A percentile compares a stretch with the other conserved stretches of the same genome.
These are phyloP conservation scores for Drosophila heteroneura DNA, from an alignment of 2,888 invertebrate species.

Conservation along the genomic window DNA sequence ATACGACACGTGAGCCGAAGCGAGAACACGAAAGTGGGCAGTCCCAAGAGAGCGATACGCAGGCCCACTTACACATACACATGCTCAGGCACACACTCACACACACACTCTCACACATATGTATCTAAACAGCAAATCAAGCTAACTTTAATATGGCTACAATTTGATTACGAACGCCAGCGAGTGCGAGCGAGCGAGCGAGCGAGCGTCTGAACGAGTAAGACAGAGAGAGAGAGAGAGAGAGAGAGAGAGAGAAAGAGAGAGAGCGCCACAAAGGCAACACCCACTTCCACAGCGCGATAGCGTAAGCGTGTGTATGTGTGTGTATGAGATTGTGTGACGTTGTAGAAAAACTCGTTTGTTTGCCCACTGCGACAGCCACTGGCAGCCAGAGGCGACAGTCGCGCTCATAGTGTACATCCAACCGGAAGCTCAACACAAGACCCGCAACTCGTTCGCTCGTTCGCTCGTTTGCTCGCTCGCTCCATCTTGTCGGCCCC, in stretches of 20 bases:
- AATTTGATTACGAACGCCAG: conserved; percentile 61
- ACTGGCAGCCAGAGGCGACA: conserved; percentile 54
- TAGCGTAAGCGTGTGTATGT: conserved; percentile 36
- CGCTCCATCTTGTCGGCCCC: conserved; percentile 42
- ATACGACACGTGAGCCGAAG: conserved; percentile 61
- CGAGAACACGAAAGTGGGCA: conserved; percentile 73
- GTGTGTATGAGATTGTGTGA: conserved; percentile 22
- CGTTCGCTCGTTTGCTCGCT: conserved; percentile 34
- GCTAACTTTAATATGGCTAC: conserved; percentile 79
- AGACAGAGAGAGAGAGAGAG: background rate
- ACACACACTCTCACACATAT: background rate
- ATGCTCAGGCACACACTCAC: conserved; percentile 23
- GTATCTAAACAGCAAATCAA: conserved; percentile 80
- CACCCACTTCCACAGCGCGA: conserved; percentile 68
- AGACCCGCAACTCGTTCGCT: conserved; percentile 49
- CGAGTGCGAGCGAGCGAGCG: conserved; percentile 31
- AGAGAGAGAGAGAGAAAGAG: conserved; percentile 21
- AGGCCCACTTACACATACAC: conserved; percentile 15
- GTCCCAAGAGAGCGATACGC: conserved; percentile 71
- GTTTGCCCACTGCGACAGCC: conserved; percentile 68
- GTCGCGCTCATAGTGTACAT: conserved; percentile 71
- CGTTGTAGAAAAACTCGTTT: conserved; percentile 66
- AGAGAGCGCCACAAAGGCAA: conserved; percentile 58
- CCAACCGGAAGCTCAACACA: conserved; percentile 76
- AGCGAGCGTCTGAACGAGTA: conserved; percentile 3